Evolutionary conservation across 2,888 invertebrate species (phyloP).

Genomic region (Furcula furcula): DNA sequence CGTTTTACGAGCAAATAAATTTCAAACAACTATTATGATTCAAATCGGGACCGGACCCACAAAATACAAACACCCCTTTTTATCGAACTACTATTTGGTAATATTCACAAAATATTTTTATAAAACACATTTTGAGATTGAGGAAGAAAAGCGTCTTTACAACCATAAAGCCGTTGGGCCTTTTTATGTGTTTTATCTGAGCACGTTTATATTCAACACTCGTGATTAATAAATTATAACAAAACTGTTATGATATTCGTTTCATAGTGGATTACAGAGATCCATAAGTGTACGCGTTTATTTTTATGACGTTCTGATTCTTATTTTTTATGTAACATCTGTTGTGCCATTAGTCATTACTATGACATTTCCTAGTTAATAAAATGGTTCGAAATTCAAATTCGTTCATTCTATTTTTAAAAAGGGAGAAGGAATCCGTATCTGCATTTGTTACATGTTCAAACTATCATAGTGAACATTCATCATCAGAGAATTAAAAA

Average conservation of each 20-base stretch:
- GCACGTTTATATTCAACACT: slow-evolving; percentile 55
- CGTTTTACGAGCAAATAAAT: slow-evolving; percentile 79
- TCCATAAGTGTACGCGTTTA: slow-evolving; percentile 44
- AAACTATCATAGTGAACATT: too few relatives aligned
- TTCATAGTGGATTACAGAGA: slow-evolving; percentile 58
- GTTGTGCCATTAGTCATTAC: slow-evolving; percentile 53
- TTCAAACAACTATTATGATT: slow-evolving; percentile 79
- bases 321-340: slow-evolving; percentile 48
- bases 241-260: slow-evolving; percentile 54
- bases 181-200: slow-evolving; percentile 51
- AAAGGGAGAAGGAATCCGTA: too few relatives aligned
- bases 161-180: slow-evolving; percentile 27
- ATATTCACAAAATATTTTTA: slow-evolving; percentile 66
- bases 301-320: slow-evolving; percentile 51
- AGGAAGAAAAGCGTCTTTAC: slow-evolving; percentile 17
- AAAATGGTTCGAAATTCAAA: slow-evolving; percentile 27
- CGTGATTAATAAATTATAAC: slow-evolving; percentile 62
- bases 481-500: too few relatives aligned
- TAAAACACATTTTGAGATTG: slow-evolving; percentile 46
- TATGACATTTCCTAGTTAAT: slow-evolving; percentile 38
- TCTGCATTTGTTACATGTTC: too few relatives aligned
- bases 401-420: not conserved
- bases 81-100: slow-evolving; percentile 53
- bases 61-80: slow-evolving; percentile 71
- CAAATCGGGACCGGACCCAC: slow-evolving; percentile 71